Evolutionary conservation across 37 sponge, comb jelly and placozoan species (phyloP).

Genomic region (Halichondria panicea): DNA sequence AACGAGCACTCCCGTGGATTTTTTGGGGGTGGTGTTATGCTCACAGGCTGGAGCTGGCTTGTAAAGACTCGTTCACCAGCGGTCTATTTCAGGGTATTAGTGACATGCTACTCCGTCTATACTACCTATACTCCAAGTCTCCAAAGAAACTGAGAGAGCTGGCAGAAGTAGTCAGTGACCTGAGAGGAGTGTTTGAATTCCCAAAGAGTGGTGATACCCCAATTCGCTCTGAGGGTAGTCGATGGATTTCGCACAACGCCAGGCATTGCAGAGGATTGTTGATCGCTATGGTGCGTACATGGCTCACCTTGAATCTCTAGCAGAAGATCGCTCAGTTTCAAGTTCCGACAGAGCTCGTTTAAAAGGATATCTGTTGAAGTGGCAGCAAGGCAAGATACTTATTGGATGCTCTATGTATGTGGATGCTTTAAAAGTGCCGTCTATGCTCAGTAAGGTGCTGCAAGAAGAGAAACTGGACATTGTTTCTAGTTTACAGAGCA

Average conservation of each 20-base stretch:
- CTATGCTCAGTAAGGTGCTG: slow-evolving; percentile 22
- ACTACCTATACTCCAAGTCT: slow-evolving; percentile 46
- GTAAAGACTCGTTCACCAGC: slow-evolving; percentile 57
- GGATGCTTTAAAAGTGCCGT: slow-evolving; percentile 34
- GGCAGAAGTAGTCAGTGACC: slow-evolving; percentile 27
- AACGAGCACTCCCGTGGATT: slow-evolving; percentile 33
- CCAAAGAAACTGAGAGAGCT: slow-evolving; percentile 53
- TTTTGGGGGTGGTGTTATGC: slow-evolving; percentile 66
- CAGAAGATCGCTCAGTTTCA: slow-evolving; percentile 17
- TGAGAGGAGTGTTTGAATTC: slow-evolving; percentile 49
- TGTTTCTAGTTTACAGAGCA: slow-evolving; percentile 16
- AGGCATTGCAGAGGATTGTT: slow-evolving; percentile 42
- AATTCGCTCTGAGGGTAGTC: slow-evolving; percentile 41
- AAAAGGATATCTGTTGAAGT: slow-evolving; percentile 52
- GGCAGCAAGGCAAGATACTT: slow-evolving; percentile 33
- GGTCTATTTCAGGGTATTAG: slow-evolving; percentile 30
- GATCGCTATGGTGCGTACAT: slow-evolving; percentile 56
- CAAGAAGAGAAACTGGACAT: slow-evolving; percentile 55
- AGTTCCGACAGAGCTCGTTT: slow-evolving; percentile 28
- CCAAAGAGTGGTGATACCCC: slow-evolving; percentile 45
- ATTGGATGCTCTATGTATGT: slow-evolving; percentile 56
- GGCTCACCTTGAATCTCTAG: slow-evolving; percentile 20
- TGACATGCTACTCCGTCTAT: slow-evolving; percentile 63
- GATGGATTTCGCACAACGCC: slow-evolving; percentile 57
- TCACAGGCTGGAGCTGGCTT: slow-evolving; percentile 58